Conservation (phyloP, 1,140 invertebrate genomes). For the Zaprionus taronus region DNA sequence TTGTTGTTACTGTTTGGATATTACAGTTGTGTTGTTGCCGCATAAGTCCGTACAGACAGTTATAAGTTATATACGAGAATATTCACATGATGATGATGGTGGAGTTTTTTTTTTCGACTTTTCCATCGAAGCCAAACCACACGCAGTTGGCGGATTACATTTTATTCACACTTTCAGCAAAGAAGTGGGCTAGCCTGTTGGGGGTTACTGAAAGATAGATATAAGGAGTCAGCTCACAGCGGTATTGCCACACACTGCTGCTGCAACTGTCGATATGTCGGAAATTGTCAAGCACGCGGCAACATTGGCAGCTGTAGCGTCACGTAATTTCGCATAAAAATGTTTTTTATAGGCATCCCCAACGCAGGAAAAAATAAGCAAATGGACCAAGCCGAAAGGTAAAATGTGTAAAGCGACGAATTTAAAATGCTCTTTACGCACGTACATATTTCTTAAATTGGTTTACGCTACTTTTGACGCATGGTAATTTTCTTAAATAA, state of each 20-base stretch:
- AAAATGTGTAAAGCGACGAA: background rate
- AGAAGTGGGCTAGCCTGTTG: background rate
- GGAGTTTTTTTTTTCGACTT: conserved; percentile 27
- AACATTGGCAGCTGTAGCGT: conserved; percentile 36
- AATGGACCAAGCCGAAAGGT: conserved; percentile 7
- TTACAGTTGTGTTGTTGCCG: conserved; percentile 20
- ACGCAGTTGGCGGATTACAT: conserved; percentile 70
- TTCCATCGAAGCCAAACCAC: conserved; percentile 23
- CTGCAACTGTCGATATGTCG: conserved; percentile 71
- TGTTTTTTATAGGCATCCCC: conserved; percentile 19
- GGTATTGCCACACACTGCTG: conserved; percentile 13
- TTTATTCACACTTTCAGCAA: conserved; percentile 60
- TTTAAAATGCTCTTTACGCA: conserved; percentile 6
- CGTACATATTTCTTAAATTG: background rate
- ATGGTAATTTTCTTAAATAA: background rate
- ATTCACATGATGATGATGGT: conserved; percentile 9
- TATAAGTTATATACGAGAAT: conserved; percentile 49
- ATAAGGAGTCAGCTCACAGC: conserved; percentile 12
- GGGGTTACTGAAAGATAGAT: background rate
- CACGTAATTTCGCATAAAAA: conserved; percentile 67
- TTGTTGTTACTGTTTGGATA: conserved; percentile 20
- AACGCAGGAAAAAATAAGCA: conserved; percentile 10
- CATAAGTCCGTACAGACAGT: conserved; percentile 28
- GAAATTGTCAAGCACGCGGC: conserved; percentile 72
- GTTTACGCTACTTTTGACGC: background rate